Evolutionary conservation across 2,113 vertebrate species (phyloP).

Genomic region (Eonycteris spelaea): DNA sequence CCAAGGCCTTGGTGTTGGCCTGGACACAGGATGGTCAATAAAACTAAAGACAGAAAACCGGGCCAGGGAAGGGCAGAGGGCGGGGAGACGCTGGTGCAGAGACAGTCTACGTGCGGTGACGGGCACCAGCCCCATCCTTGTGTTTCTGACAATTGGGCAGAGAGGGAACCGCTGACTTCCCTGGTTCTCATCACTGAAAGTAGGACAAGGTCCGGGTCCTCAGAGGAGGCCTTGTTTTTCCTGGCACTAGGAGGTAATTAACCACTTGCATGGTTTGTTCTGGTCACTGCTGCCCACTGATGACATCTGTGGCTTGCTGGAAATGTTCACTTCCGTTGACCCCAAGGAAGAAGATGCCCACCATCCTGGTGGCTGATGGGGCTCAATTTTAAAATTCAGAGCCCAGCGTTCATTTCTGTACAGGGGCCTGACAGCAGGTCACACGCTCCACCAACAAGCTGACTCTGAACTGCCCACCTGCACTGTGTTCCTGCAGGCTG

Average conservation of each 20-base stretch:
- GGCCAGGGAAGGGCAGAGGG: neutral
- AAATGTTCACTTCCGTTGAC: neutral
- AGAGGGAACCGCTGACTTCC: neutral
- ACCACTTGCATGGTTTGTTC: neutral
- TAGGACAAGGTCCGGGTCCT: neutral
- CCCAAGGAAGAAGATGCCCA: neutral
- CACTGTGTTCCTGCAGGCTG: neutral
- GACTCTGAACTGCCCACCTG: too few species aligned
- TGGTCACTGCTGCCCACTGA: neutral
- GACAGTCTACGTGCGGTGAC: rapidly evolving
- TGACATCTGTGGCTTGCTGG: neutral
- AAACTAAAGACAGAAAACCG: neutral
- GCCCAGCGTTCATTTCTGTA: neutral
- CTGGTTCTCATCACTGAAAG: neutral
- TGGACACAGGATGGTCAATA: neutral
- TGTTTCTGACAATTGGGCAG: neutral
- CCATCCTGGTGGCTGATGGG: neutral
- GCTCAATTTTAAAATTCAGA: neutral
- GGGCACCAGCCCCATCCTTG: neutral
- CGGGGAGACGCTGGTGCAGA: neutral
- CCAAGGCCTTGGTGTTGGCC: neutral
- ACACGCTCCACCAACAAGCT: too few species aligned
- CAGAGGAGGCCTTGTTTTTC: neutral
- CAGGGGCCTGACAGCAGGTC: neutral
- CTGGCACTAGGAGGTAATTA: neutral